These are phyloP conservation scores for Didymodactylos carnosus DNA, from an alignment of 2,888 invertebrate species.

Conservation along the genomic window DNA sequence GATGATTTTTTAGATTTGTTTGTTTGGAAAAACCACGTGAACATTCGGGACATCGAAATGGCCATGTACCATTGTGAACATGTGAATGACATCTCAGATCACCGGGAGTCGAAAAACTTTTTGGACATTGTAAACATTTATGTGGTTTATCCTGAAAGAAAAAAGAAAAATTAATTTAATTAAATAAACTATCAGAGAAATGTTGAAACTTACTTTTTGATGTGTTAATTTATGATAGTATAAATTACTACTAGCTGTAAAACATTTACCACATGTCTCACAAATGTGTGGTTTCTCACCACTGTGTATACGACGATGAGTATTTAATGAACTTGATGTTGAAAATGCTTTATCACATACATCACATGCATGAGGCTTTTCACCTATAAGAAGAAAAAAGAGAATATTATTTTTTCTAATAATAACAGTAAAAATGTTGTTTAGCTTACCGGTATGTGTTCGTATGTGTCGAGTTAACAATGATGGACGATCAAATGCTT, in stretches of 20 bases:
- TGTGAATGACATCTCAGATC: constrained; percentile 88
- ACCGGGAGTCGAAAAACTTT: constrained; percentile 85
- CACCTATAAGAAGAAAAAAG: constrained; percentile 28
- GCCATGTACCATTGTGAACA: constrained; percentile 88
- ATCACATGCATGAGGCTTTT: constrained; percentile 84
- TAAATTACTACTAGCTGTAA: constrained; percentile 81
- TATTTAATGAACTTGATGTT: constrained; percentile 77
- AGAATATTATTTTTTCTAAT: too few relatives aligned
- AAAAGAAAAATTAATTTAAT: too few relatives aligned
- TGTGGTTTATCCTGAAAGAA: constrained; percentile 62
- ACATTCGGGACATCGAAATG: constrained; percentile 80
- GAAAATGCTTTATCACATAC: constrained; percentile 88
- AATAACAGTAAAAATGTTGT: too few relatives aligned
- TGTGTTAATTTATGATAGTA: constrained; percentile 96
- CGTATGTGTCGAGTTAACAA: constrained; percentile 78
- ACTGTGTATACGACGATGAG: constrained; percentile 76
- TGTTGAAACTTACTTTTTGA: constrained; percentile 36
- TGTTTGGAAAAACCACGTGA: constrained; percentile 55
- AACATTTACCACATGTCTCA: constrained; percentile 80
- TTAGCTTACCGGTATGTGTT: constrained; percentile 58
- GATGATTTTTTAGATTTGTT: constrained; percentile 13
- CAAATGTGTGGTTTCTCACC: constrained; percentile 85
- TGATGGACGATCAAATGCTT: constrained; percentile 82
- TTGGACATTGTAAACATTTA: constrained; percentile 75
- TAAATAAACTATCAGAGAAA: too few relatives aligned